Conservation (phyloP, 92 coral and sea anemone genomes). For the Epizoanthus scotinus region DNA sequence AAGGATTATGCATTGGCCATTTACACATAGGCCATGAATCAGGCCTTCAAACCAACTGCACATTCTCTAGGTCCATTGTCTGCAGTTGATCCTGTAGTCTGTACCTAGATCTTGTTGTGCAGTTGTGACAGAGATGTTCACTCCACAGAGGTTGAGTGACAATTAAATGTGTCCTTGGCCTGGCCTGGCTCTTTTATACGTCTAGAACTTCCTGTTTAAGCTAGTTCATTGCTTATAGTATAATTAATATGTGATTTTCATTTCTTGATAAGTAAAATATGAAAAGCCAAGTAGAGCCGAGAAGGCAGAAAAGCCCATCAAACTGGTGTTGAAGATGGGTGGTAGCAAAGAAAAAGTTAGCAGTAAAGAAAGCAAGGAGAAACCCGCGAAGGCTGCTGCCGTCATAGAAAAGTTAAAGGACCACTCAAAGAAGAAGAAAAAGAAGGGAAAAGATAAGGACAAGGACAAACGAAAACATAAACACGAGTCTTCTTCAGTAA, state of each 20-base stretch:
- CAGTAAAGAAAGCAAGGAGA: constrained; percentile 60
- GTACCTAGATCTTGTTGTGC: too few species aligned
- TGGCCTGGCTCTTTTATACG: too few species aligned
- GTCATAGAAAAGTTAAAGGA: constrained; percentile 65
- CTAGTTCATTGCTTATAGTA: too few species aligned
- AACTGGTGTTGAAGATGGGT: constrained; percentile 89
- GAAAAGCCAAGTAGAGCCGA: constrained; percentile 59
- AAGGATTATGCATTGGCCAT: too few species aligned
- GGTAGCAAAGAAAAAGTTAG: constrained; percentile 63
- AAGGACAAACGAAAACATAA: constrained; percentile 87
- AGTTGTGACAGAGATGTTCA: too few species aligned
- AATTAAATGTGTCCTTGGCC: too few species aligned
- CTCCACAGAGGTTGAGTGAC: too few species aligned
- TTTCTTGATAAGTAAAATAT: constrained; percentile 39
- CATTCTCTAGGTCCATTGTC: too few species aligned
- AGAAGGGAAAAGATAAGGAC: constrained; percentile 85
- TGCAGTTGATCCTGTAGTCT: too few species aligned
- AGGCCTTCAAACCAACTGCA: too few species aligned
- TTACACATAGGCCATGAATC: too few species aligned
- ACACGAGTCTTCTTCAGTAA: constrained; percentile 43
- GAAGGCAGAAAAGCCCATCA: constrained; percentile 81
- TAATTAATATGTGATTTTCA: neutral
- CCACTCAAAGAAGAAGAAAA: constrained; percentile 87
- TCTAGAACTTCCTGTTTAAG: too few species aligned
- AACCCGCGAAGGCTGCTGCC: constrained; percentile 1